Base-by-base conservation (phyloP, 2,797 vertebrate species). In the Silurus aristotelis region DNA sequence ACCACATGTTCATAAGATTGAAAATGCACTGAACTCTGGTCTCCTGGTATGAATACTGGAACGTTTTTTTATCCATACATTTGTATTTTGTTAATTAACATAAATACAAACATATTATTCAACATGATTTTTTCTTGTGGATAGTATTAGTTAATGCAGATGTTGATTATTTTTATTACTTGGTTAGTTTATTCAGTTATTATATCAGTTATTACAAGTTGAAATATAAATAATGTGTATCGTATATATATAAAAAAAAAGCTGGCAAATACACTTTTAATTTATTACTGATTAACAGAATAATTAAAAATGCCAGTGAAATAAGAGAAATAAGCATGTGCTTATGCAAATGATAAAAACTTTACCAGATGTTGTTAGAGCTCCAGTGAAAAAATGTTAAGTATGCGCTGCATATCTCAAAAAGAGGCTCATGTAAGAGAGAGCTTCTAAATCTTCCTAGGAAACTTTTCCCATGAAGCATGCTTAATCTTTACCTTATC, bases 401-500 rank as follows among this genome's bases (percentile, higher is more conserved):
- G 8, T 61, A 80, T 80, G 60, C 14, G 60, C 20, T 64, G 58
- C 20, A 61, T 61, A 25, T 22, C 60, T n/a, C 13, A 64, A 64
- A n/a, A 10, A 80, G 60, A 48, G 60, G 20, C 64, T 79, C 76
- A 79, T 80, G 77, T 80, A 64, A 66, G 61, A 38, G 78, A 64
- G 60, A 31, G 46, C 58, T 55, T 83, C 71, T 66, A 27, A 83
- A 83, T 38, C 82, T 83, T 64, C 43, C 43, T 63, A 48, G 60
- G 52, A 43, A 75, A 73, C 5, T n/a, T 73, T 76, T 83, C 56
- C 60, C 71, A 66, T 55, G 60, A 63, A 52, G n/a, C 71, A 55
- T 63, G 82, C 71, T 66, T 83, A 73, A 83, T 66, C 60, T 71
- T 75, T 52, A 83, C 71, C 82, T 64, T 83, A 75, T 76, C 71